Percentiles rank a stretch among this genome's conserved stretches.
Evolutionary conservation across 2,113 vertebrate species (phyloP).

Genomic region (Amazona vittata): DNA sequence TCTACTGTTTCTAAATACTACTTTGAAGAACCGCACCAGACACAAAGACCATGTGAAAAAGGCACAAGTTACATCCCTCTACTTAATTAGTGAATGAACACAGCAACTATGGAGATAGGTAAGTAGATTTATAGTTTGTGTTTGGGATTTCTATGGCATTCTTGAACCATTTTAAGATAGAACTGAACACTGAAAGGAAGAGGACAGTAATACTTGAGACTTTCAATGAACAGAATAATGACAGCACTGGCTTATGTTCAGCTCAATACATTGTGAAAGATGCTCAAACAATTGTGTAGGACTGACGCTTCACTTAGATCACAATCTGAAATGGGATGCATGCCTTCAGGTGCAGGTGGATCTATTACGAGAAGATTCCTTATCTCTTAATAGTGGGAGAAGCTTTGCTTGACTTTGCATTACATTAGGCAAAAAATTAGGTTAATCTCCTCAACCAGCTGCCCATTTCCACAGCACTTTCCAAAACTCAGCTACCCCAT

Average conservation of each 20-base stretch:
- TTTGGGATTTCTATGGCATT: background rate
- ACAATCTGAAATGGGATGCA: background rate
- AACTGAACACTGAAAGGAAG: background rate
- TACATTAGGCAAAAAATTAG: background rate
- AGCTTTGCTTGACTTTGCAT: background rate
- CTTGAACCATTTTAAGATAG: background rate
- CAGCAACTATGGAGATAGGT: background rate
- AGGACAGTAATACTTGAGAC: background rate
- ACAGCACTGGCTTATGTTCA: background rate
- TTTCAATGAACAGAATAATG: background rate
- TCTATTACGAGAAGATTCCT: background rate
- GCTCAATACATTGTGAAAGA: background rate
- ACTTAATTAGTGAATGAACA: background rate
- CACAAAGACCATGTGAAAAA: background rate
- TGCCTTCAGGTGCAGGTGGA: background rate
- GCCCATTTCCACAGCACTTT: background rate
- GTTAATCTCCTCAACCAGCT: background rate
- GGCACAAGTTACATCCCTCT: background rate
- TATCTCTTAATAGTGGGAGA: background rate
- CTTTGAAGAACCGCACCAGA: background rate
- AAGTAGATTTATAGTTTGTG: background rate
- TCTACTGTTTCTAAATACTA: background rate
- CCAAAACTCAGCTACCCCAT: background rate
- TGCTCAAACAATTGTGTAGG: background rate
- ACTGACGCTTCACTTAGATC: background rate